phyloP scores from a whole-genome alignment of 2,113 vertebrate species.

The Tetraodon nigroviridis region DNA sequence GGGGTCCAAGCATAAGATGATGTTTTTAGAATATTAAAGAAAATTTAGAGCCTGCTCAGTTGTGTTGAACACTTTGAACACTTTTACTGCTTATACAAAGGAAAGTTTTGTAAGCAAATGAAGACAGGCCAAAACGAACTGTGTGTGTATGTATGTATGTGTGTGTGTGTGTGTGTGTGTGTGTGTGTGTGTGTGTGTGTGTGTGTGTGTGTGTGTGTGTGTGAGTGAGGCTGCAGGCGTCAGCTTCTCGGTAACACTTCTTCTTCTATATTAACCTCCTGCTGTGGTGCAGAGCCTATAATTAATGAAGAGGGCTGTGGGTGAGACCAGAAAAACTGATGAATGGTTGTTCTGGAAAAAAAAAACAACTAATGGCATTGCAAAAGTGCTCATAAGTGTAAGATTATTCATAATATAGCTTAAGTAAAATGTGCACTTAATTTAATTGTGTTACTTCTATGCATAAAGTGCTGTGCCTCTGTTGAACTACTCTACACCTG shows the following conservation, averaged over 20 bases:
- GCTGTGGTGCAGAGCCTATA: slow-evolving; percentile 63
- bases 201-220: slow-evolving; percentile 25
- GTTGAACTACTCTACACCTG: too few species aligned
- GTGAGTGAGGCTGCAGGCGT: slow-evolving; percentile 31
- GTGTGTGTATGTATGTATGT: slow-evolving; percentile 22
- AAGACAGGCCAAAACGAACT: slow-evolving; percentile 24
- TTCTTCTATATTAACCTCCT: slow-evolving; percentile 66
- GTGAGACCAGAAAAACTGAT: background rate
- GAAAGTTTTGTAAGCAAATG: slow-evolving; percentile 56
- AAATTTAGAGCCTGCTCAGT: too few species aligned
- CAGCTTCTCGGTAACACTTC: slow-evolving; percentile 51
- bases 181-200: slow-evolving; percentile 20
- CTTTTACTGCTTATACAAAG: background rate
- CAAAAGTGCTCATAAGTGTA: too few species aligned
- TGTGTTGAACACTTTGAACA: too few species aligned
- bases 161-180: slow-evolving; percentile 20
- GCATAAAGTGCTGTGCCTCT: too few species aligned
- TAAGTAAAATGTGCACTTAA: too few species aligned
- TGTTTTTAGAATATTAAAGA: too few species aligned
- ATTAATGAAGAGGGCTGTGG: slow-evolving; percentile 53
- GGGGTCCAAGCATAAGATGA: too few species aligned
- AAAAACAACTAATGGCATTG: too few species aligned
- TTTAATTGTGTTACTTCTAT: too few species aligned
- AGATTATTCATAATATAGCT: too few species aligned
- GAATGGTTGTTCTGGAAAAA: too few species aligned